Base-by-base conservation (phyloP, 2,888 invertebrate species). In the Eristalis pertinax region DNA sequence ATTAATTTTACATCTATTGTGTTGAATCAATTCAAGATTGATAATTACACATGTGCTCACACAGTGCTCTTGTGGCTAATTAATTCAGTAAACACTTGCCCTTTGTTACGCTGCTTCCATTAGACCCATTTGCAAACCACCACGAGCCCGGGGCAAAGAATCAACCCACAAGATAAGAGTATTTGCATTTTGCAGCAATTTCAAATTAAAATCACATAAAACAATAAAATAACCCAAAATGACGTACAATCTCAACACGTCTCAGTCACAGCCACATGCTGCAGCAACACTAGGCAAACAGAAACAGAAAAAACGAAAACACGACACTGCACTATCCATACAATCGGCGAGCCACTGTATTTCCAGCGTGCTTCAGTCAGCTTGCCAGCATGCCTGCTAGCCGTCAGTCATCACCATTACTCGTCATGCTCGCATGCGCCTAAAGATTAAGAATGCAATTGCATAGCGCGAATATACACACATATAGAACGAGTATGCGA, bases 351-450 rank as follows among this genome's bases (percentile, higher is more conserved):
- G 87, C 87, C 87, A 87, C 87, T 68, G 87, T 76, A 56, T 80
- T 64, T 67, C n/a, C 60, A 29, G 15, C 60, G 70, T 67, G 26
- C 24, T 43, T 24, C 35, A 43, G 79, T 38, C 62, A 38, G 68
- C 68, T 19, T 50, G 38, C 43, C 82, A 70, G 82, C 85, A 78
- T 82, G 82, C 78, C 78, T 83, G 86, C 86, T 74, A 79, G 86
- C 86, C 78, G 86, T 86, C 86, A 86, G 86, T 86, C 86, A 83
- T 86, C 78, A 79, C 81, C 78, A 83, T 85, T 83, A 83, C 83
- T 87, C 87, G 87, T 87, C 84, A 87, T 83, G 84, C 79, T 87
- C 84, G 87, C 87, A 87, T 87, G 87, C 87, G 87, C 87, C 80
- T 79, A 84, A 84, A 87, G 84, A 87, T 87, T 87, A 76, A 80